Conservation (phyloP, 1,140 invertebrate species). For the Calephelis nemesis region DNA sequence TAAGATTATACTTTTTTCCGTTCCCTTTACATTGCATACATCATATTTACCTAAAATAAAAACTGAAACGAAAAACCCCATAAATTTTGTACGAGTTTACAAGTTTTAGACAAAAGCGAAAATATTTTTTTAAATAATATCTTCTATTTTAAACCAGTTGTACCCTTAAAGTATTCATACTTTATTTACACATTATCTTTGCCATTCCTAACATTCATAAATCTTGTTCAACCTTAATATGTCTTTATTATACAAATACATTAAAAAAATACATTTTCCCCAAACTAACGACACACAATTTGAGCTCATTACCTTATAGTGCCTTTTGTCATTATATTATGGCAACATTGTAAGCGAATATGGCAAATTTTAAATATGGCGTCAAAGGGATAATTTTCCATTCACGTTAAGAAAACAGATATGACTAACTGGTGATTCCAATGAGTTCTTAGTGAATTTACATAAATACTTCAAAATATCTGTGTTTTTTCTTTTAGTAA, state of each 20-base stretch:
- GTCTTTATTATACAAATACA: slow-evolving; percentile 13
- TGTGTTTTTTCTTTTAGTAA: too few species aligned
- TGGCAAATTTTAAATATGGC: slow-evolving; percentile 14
- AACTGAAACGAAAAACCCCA: too few species aligned
- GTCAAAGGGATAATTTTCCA: background rate
- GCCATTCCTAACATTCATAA: background rate
- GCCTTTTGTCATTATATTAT: slow-evolving; percentile 13
- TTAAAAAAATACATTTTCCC: slow-evolving; percentile 15
- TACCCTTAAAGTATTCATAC: slow-evolving; percentile 1
- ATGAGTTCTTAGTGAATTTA: too few species aligned
- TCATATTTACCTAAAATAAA: too few species aligned
- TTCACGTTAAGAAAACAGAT: background rate
- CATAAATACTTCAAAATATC: too few species aligned
- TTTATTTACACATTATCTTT: slow-evolving; percentile 2
- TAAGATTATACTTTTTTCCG: too few species aligned
- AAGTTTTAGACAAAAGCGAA: background rate
- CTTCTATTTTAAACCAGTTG: background rate
- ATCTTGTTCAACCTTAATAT: slow-evolving; percentile 8
- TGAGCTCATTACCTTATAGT: slow-evolving; percentile 3
- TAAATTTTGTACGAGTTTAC: background rate
- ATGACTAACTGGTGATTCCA: background rate
- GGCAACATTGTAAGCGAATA: slow-evolving; percentile 2
- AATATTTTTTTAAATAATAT: background rate
- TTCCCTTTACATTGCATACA: too few species aligned
- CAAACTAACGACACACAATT: slow-evolving; percentile 14